Evolutionary conservation across 2,888 invertebrate species (phyloP).

Genomic region (Allolobophora icterica): DNA sequence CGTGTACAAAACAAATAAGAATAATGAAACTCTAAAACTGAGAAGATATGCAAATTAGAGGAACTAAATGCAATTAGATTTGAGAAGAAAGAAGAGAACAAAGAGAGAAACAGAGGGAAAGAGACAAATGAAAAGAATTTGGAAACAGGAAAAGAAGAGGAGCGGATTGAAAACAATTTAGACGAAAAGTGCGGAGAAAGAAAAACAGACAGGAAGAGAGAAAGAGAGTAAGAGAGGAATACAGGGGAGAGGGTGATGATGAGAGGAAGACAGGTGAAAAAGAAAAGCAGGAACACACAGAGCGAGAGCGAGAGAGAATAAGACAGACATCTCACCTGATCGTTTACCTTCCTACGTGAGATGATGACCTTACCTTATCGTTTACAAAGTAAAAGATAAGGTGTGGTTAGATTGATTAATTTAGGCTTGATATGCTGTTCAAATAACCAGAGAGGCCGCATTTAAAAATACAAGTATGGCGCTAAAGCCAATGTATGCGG

Average conservation of each 20-base stretch:
- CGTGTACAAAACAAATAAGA: no score
- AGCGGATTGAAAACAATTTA: neutral
- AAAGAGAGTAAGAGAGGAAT: neutral
- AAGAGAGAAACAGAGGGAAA: neutral
- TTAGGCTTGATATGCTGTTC: neutral
- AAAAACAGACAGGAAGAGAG: neutral
- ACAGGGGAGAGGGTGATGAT: neutral
- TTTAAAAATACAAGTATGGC: neutral
- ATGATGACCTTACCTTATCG: conserved; percentile 6
- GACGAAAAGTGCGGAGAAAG: neutral
- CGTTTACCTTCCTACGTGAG: neutral
- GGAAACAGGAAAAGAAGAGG: neutral
- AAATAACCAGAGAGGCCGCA: neutral
- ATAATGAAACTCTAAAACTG: neutral
- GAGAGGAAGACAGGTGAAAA: neutral
- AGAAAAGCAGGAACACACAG: neutral
- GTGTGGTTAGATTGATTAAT: neutral
- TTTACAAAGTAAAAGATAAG: neutral
- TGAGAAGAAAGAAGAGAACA: neutral
- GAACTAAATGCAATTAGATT: neutral
- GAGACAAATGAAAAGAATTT: no score
- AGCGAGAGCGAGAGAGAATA: neutral
- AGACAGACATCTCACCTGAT: neutral
- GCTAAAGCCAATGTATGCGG: no score
- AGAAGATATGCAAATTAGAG: neutral